Evolutionary conservation across 2,797 vertebrate genomes (phyloP), one percentile per base, ranked within the genome.

Genomic region (Hybognathus amarus): DNA sequence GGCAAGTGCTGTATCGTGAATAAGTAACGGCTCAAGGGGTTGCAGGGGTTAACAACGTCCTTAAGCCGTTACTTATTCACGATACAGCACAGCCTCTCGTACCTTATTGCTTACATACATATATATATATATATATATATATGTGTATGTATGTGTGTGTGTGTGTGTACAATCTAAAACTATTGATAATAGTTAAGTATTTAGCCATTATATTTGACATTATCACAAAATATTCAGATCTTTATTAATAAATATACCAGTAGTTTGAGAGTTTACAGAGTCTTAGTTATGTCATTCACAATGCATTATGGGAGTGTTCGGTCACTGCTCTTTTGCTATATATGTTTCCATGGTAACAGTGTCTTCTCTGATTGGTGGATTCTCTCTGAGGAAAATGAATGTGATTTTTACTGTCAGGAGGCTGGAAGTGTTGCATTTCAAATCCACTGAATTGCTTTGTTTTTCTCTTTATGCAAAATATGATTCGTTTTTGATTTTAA

Each of bases 281-380:
- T 13, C 40, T 27, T 40, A 1, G 15, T 30, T 27, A 47, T 17
- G 69, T 27, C 15, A 27, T 47, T 11, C 45, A 71, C 17, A 50
- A 15, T 30, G 59, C 59, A 63, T 63, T 27, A 63, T 61, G 59
- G 59, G 12, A 27, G 12, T 61, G n/a, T 61, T 17, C 47, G 17
- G 9, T 47, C 27, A 18, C 24, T 30, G 69, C 69, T 50, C 68
- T 50, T 18, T 47, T 73, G 9, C 24, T 47, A 6, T 33, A 18
- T 33, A 20, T 0, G 47, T 73, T 73, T 73, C 47, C 27, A 73
- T 33, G 18, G 27, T 33, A 22, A 52, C 18, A 6, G 1, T 10
- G 18, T 52, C 70, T 52, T 52, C 70, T 73, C 70, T 52, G 70
- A 73, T 73, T 73, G 70, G 5, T 73, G 47, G 10, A 33, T 52